Evolutionary conservation across 2,888 invertebrate species (phyloP).

Genomic region (Polia nebulosa): DNA sequence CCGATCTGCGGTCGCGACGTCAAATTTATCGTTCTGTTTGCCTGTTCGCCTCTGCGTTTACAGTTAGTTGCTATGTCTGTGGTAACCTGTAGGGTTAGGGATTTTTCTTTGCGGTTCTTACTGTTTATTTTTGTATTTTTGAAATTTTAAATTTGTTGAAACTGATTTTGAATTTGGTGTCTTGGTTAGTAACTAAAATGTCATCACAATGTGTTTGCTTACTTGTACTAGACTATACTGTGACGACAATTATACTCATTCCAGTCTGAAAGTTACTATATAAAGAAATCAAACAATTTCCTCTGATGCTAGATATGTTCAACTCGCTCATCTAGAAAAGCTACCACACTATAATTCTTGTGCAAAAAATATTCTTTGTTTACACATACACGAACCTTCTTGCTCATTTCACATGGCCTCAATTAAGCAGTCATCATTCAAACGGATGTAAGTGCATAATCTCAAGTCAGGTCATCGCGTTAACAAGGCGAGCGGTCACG

Average conservation of each 20-base stretch:
- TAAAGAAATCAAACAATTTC: neutral
- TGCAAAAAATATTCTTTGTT: constrained; percentile 73
- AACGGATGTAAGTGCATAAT: constrained; percentile 90
- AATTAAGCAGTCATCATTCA: constrained; percentile 89
- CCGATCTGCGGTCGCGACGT: constrained; percentile 82
- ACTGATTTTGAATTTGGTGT: neutral
- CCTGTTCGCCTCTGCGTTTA: constrained; percentile 79
- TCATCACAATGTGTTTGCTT: neutral
- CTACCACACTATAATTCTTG: constrained; percentile 58
- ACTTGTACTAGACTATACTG: too few species aligned
- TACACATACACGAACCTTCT: constrained; percentile 73
- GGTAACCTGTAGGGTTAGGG: constrained; percentile 44
- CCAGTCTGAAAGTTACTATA: neutral
- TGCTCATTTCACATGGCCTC: constrained; percentile 77
- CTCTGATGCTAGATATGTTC: neutral
- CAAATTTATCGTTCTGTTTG: constrained; percentile 84
- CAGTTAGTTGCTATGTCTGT: constrained; percentile 80
- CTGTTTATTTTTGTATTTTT: neutral
- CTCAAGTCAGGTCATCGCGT: constrained; percentile 87
- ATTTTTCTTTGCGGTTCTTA: constrained; percentile 34
- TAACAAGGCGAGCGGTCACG: constrained; percentile 90
- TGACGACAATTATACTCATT: too few species aligned
- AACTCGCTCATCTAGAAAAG: constrained; percentile 20
- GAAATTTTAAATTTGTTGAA: too few species aligned
- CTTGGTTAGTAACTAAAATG: neutral